Base-by-base conservation (phyloP, 2,797 vertebrate genomes). In the Rhinoraja longicauda region DNA sequence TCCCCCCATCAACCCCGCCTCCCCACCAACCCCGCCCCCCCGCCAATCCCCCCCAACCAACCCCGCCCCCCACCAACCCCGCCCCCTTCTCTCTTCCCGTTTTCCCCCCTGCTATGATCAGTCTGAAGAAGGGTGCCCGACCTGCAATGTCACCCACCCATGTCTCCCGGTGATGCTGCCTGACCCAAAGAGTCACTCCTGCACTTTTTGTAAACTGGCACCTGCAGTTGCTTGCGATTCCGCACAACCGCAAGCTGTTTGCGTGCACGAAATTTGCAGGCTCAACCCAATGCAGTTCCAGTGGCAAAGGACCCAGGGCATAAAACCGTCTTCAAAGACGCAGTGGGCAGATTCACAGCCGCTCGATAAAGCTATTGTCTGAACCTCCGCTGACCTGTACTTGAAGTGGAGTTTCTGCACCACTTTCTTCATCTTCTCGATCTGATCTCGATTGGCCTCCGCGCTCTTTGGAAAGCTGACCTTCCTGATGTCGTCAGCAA, bases 341-440 rank as follows among this genome's bases (percentile, higher is more conserved):
- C 53, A 84, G 59, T 0, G 26, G 45, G 0, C 39, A 81, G 9
- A 45, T 81, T 3, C 3, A 57, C 9, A 59, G 15, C 8, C 6
- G 7, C 3, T 39, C 39, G 3, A 1, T 5, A 10, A 59, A 8
- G 29, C 13, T n/a, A n/a, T 57, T 13, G 1, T 2, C 32, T 0
- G 29, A 29, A 53, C 21, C 8, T 90, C 8, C 62, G 70, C 90
- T 73, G 84, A 98, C 99, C 97, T 98, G 96, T 99, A 99, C 93
- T 96, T 98, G 95, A 99, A 99, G 24, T 97, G 96, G 10, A 99
- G 97, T 94, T 98, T 99, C 82, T 98, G 95, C 93, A 98, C 95
- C 0, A 99, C 98, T 93, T 97, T 96, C 93, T 98, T 99, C 98
- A 99, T 99, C 96, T 98, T 99, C 95, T 98, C 95, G 91, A 98